These are phyloP conservation scores for Rhinolophus sinicus DNA, from an alignment of 2,113 vertebrate species.

Conservation along the genomic window DNA sequence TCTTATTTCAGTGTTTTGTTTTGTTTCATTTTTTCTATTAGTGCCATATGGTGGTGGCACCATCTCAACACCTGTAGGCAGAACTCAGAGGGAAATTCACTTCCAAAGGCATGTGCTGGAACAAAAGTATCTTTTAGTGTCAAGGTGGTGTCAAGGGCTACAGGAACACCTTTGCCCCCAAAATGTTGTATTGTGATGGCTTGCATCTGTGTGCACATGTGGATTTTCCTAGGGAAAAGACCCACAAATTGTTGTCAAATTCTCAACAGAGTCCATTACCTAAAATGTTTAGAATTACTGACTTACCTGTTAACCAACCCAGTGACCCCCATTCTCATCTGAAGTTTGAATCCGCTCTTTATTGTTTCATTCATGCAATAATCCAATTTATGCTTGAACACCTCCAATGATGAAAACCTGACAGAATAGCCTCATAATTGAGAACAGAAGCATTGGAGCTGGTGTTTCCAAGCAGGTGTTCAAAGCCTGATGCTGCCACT, in stretches of 20 bases:
- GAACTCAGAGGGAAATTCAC: not conserved
- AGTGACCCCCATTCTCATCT: not conserved
- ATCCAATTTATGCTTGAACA: not conserved
- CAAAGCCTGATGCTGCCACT: not conserved
- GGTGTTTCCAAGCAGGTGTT: not conserved
- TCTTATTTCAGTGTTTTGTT: not conserved
- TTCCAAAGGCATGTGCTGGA: not conserved
- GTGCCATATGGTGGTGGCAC: not conserved
- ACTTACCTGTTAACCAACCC: not conserved
- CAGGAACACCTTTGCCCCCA: not conserved
- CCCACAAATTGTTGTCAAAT: not conserved
- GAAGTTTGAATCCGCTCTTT: not conserved
- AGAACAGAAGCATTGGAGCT: not conserved
- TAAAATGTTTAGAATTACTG: not conserved
- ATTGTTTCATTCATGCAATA: not conserved
- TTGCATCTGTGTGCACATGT: not conserved
- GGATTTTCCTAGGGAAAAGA: not conserved
- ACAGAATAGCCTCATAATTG: not conserved
- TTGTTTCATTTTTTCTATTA: not conserved
- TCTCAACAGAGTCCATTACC: not conserved
- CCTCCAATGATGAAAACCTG: not conserved
- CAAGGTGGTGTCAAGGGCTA: not conserved
- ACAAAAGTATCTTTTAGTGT: not conserved
- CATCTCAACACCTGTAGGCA: not conserved
- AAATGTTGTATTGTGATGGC: not conserved